phyloP scores from a whole-genome alignment of 2,888 invertebrate genomes.

The Caenorhabditis sulstoni region DNA sequence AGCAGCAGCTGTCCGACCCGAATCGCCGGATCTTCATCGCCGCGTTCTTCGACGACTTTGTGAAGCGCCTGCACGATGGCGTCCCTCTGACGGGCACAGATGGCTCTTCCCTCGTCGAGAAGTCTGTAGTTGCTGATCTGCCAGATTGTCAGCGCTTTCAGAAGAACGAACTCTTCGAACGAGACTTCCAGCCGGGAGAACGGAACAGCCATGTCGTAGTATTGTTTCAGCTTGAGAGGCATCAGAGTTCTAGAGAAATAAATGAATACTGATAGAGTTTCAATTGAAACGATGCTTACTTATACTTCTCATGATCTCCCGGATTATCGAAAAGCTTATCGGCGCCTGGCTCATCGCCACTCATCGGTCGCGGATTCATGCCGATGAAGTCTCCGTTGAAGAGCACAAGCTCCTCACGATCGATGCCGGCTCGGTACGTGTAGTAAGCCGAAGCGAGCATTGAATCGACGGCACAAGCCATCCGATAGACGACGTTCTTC shows the following conservation, averaged over 20 bases:
- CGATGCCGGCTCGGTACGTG: conserved; percentile 61
- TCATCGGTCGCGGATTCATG: conserved; percentile 62
- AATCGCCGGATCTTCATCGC: conserved; percentile 59
- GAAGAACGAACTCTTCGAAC: conserved; percentile 66
- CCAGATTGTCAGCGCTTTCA: conserved; percentile 69
- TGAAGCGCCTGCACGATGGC: conserved; percentile 62
- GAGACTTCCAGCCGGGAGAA: conserved; percentile 59
- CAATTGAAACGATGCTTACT: conserved; percentile 41
- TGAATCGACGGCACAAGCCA: conserved; percentile 67
- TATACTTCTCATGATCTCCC: conserved; percentile 64
- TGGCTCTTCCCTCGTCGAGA: conserved; percentile 51
- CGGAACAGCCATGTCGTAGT: conserved; percentile 62
- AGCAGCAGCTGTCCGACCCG: conserved; percentile 63
- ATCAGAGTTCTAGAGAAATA: conserved; percentile 61
- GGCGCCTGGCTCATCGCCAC: conserved; percentile 61
- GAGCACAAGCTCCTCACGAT: conserved; percentile 47
- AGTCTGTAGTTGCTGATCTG: conserved; percentile 66
- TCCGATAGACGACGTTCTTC: conserved; percentile 65
- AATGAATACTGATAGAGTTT: too few relatives aligned
- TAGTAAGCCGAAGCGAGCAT: conserved; percentile 69
- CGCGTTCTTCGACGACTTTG: conserved; percentile 63
- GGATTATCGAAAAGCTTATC: conserved; percentile 37
- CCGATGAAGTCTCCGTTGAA: conserved; percentile 65
- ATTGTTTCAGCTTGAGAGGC: conserved; percentile 66
- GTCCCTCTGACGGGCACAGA: conserved; percentile 65